Evolutionary conservation across 2,888 invertebrate genomes (phyloP).

Genomic region (Phaonia tiefii): DNA sequence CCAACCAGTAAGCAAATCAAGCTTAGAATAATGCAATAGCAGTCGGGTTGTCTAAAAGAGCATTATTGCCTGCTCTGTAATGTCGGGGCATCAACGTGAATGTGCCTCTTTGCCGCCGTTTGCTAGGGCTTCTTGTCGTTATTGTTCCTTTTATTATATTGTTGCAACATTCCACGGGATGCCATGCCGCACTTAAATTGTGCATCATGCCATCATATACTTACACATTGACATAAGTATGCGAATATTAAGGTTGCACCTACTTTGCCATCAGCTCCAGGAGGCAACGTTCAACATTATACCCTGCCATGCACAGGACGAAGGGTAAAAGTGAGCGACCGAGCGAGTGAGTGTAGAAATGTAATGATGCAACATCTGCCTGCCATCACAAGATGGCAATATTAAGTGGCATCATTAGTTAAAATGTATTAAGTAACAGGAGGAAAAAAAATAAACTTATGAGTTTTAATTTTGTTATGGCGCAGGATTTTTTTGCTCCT

Average conservation of each 20-base stretch:
- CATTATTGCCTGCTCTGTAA: slow-evolving; percentile 25
- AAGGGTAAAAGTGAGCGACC: too few species aligned
- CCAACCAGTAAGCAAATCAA: slow-evolving; percentile 25
- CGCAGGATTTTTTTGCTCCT: slow-evolving; percentile 10
- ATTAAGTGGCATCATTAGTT: slow-evolving; percentile 67
- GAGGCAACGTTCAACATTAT: background rate
- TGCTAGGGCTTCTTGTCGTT: background rate
- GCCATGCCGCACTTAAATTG: slow-evolving; percentile 5
- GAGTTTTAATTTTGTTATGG: slow-evolving; percentile 66
- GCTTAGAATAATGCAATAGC: slow-evolving; percentile 12
- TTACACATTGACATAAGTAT: slow-evolving; percentile 23
- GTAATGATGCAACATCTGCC: slow-evolving; percentile 62
- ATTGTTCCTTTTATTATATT: slow-evolving; percentile 18
- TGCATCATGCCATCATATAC: background rate
- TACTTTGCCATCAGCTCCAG: slow-evolving; percentile 24
- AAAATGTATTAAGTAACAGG: slow-evolving; percentile 63
- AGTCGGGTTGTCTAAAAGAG: background rate
- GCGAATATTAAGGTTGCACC: slow-evolving; percentile 60
- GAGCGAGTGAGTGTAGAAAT: background rate
- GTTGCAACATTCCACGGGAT: slow-evolving; percentile 24
- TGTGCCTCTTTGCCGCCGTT: slow-evolving; percentile 38
- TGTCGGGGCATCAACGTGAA: slow-evolving; percentile 43
- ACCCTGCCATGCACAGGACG: too few species aligned
- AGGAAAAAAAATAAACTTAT: slow-evolving; percentile 49
- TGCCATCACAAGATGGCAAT: slow-evolving; percentile 61